These are phyloP conservation scores for Todus mexicanus DNA, from an alignment of 2,797 vertebrate species.

Conservation along the genomic window DNA sequence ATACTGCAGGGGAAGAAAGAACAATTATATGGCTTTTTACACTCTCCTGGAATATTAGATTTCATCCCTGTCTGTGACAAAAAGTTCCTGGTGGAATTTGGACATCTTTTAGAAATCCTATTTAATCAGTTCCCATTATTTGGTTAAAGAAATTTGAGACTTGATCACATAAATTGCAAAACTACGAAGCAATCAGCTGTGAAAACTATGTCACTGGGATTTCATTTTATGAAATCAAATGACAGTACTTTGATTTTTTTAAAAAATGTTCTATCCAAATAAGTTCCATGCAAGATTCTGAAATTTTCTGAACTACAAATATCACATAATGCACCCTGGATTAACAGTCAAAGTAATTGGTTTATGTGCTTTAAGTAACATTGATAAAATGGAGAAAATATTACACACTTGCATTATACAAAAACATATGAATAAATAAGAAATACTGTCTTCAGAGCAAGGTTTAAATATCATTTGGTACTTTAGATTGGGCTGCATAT, in stretches of 20 bases:
- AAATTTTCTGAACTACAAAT: neutral
- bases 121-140: neutral
- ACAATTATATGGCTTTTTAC: neutral
- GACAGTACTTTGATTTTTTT: neutral
- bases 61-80: neutral
- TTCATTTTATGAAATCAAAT: neutral
- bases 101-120: neutral
- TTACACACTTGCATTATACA: neutral
- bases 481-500: neutral
- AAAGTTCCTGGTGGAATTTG: neutral
- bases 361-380: neutral
- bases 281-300: neutral
- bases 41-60: neutral
- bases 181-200: neutral
- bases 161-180: neutral
- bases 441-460: neutral
- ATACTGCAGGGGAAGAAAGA: neutral
- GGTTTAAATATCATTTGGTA: neutral
- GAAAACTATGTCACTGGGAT: neutral
- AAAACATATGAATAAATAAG: neutral
- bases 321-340: neutral
- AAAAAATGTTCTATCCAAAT: neutral
- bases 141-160: neutral
- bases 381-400: neutral
- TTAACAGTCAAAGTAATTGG: neutral